These are phyloP conservation scores for Microtus richardsoni DNA, from an alignment of 2,113 vertebrate species.

Conservation along the genomic window DNA sequence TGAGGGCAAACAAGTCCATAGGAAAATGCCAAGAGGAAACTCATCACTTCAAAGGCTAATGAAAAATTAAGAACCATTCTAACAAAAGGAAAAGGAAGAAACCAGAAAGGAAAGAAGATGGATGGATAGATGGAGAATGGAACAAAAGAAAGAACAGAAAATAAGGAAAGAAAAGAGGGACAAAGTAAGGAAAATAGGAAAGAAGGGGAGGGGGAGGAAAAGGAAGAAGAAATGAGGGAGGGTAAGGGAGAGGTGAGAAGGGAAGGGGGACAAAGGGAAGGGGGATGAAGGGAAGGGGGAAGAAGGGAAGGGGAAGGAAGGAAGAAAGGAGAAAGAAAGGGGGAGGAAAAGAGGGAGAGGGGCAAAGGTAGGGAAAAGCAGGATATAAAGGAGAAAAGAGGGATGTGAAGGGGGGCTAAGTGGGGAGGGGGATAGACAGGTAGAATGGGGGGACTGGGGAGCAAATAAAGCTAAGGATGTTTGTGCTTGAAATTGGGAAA, in stretches of 20 bases:
- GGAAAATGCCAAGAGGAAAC: neutral
- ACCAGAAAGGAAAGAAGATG: neutral
- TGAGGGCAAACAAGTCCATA: neutral
- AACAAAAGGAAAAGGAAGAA: neutral
- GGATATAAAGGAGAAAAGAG: neutral
- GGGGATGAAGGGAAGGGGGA: too few species aligned
- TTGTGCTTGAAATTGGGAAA: neutral
- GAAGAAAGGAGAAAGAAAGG: too few species aligned
- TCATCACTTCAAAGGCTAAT: neutral
- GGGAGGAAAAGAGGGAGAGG: neutral
- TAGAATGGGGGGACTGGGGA: neutral
- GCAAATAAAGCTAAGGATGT: too few species aligned
- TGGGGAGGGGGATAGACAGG: neutral
- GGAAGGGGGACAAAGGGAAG: neutral
- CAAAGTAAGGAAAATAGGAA: too few species aligned
- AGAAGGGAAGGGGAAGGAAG: too few species aligned
- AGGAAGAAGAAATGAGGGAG: accelerated
- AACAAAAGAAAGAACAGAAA: neutral
- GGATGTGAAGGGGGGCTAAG: neutral
- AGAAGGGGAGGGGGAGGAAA: too few species aligned
- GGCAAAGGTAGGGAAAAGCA: neutral
- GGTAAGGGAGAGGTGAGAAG: too few species aligned
- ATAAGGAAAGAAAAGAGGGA: neutral
- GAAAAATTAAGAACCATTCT: neutral
- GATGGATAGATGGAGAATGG: neutral